A percentile compares a stretch with the other conserved stretches of the same genome.
These are phyloP conservation scores for Vanacampus margaritifer DNA, from an alignment of 2,113 vertebrate species.

Conservation along the genomic window DNA sequence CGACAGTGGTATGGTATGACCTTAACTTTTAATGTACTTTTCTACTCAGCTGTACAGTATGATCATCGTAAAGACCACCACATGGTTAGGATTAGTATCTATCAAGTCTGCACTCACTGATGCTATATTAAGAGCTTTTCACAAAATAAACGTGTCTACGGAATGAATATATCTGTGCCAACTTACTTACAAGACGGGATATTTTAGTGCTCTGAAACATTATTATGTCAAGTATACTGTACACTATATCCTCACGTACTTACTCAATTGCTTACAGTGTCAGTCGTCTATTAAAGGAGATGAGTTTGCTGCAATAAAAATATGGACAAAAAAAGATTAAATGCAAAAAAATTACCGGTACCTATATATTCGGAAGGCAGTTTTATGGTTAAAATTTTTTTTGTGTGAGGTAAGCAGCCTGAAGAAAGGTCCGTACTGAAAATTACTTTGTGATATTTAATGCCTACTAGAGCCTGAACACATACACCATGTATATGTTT, in stretches of 20 bases:
- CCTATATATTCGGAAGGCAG: too few species aligned
- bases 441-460: background rate
- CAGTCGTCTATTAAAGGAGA: background rate
- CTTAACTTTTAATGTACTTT: background rate
- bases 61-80: background rate
- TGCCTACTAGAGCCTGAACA: background rate
- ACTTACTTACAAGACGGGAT: background rate
- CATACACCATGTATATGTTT: too few species aligned
- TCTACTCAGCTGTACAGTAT: background rate
- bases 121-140: background rate
- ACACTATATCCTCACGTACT: background rate
- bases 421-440: background rate
- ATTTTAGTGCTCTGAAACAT: background rate
- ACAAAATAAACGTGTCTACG: background rate
- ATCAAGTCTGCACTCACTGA: background rate
- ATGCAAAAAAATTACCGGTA: too few species aligned
- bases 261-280: background rate
- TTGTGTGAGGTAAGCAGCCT: too few species aligned
- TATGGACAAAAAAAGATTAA: background rate
- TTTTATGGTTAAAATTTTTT: background rate
- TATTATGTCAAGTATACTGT: background rate
- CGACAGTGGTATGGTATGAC: slow-evolving; percentile 22
- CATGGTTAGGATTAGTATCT: background rate
- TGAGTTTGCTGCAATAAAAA: background rate
- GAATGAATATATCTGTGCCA: background rate